These are phyloP conservation scores for Rotaria socialis DNA, from an alignment of 2,888 invertebrate species.

Conservation along the genomic window DNA sequence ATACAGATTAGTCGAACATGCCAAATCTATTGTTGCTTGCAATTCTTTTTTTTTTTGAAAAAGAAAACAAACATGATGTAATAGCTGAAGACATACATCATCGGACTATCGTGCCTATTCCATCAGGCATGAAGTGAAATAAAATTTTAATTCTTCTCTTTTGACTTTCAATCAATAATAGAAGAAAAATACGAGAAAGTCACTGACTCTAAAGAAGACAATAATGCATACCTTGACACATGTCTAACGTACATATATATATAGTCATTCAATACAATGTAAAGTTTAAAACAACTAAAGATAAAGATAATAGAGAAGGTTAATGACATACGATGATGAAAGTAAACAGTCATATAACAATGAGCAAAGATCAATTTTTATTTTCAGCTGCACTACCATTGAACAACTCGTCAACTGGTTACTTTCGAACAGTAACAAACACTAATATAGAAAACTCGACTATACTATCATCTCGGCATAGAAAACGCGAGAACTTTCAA, in stretches of 20 bases:
- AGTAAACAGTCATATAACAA: neutral
- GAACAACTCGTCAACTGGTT: neutral
- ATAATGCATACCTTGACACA: slow-evolving; percentile 16
- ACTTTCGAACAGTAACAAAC: neutral
- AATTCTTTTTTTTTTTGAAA: neutral
- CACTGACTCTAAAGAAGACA: neutral
- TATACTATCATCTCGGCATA: neutral
- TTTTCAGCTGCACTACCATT: neutral
- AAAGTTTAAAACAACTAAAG: neutral
- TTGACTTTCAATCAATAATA: neutral
- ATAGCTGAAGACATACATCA: neutral
- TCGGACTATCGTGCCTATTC: no score
- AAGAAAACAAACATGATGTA: neutral
- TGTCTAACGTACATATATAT: neutral
- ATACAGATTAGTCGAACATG: neutral
- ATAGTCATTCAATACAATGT: neutral
- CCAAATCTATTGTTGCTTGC: neutral
- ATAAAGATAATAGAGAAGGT: neutral
- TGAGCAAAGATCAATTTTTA: neutral
- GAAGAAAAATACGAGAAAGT: neutral
- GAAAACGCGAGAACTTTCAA: neutral
- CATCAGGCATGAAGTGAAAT: no score
- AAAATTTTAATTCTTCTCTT: neutral
- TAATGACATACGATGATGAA: neutral
- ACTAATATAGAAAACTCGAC: neutral